Evolutionary conservation across 2,888 invertebrate species (phyloP).

Genomic region (Xestia rhomboidea): DNA sequence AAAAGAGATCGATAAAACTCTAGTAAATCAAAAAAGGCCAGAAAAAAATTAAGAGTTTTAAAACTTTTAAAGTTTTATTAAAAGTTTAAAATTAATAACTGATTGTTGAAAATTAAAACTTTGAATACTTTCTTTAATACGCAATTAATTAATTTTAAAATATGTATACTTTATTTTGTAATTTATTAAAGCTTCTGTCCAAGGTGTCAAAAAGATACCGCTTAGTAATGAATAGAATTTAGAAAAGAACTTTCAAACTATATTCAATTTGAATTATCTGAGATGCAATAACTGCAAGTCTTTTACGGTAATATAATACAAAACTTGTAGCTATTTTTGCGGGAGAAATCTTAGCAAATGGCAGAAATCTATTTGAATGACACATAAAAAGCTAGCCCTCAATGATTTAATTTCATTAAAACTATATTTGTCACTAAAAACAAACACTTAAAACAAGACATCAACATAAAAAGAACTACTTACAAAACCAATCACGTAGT

Average conservation of each 20-base stretch:
- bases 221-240: slow-evolving; percentile 16
- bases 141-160: slow-evolving; percentile 34
- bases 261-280: neutral
- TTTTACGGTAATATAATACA: neutral
- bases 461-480: slow-evolving; percentile 4
- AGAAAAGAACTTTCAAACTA: slow-evolving; percentile 1
- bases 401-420: neutral
- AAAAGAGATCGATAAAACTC: neutral
- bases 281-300: neutral
- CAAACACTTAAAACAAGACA: neutral
- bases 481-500: slow-evolving; percentile 39
- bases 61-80: slow-evolving; percentile 28
- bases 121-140: slow-evolving; percentile 30
- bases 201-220: slow-evolving; percentile 7
- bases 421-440: neutral
- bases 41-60: slow-evolving; percentile 12
- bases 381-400: neutral
- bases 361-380: neutral
- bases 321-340: neutral
- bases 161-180: neutral
- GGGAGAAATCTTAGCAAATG: neutral
- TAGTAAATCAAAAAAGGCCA: slow-evolving; percentile 22
- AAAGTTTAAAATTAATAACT: slow-evolving; percentile 12
- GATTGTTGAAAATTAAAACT: slow-evolving; percentile 33
- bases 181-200: slow-evolving; percentile 27